Percentiles rank a stretch among this genome's conserved stretches.
phyloP scores from a whole-genome alignment of 2,888 invertebrate genomes.

The Oscheius sp. region DNA sequence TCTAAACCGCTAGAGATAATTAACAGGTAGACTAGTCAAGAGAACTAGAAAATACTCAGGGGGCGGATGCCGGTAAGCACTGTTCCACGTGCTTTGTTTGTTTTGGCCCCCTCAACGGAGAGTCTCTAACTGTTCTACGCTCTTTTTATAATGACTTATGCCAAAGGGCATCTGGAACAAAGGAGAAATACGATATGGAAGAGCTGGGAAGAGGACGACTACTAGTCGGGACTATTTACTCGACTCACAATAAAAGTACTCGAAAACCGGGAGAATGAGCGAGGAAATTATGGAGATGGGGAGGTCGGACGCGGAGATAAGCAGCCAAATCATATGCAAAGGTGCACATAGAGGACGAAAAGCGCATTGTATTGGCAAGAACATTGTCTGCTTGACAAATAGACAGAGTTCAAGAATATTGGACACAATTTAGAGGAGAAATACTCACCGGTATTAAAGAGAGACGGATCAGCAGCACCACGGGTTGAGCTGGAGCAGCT shows the following conservation, averaged over 20 bases:
- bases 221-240: slow-evolving; percentile 6
- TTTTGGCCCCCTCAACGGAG: background rate
- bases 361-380: slow-evolving; percentile 69
- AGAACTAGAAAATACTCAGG: slow-evolving; percentile 8
- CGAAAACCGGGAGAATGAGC: background rate
- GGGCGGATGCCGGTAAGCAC: slow-evolving; percentile 4
- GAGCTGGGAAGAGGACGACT: slow-evolving; percentile 10
- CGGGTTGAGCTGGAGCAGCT: slow-evolving; percentile 33
- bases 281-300: background rate
- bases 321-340: slow-evolving; percentile 71
- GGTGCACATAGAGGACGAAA: slow-evolving; percentile 79
- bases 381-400: too few species aligned
- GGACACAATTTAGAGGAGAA: too few species aligned
- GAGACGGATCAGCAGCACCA: slow-evolving; percentile 15
- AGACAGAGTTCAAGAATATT: too few species aligned
- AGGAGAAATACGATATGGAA: slow-evolving; percentile 29
- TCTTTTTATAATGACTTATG: background rate
- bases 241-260: background rate
- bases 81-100: slow-evolving; percentile 19
- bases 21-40: background rate
- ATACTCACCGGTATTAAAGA: slow-evolving; percentile 32
- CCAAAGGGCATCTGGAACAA: slow-evolving; percentile 1
- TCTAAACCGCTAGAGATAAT: background rate
- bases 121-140: background rate
- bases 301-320: too few species aligned